phyloP scores from a whole-genome alignment of 2,797 vertebrate genomes.

The Sebastes trivittatus region DNA sequence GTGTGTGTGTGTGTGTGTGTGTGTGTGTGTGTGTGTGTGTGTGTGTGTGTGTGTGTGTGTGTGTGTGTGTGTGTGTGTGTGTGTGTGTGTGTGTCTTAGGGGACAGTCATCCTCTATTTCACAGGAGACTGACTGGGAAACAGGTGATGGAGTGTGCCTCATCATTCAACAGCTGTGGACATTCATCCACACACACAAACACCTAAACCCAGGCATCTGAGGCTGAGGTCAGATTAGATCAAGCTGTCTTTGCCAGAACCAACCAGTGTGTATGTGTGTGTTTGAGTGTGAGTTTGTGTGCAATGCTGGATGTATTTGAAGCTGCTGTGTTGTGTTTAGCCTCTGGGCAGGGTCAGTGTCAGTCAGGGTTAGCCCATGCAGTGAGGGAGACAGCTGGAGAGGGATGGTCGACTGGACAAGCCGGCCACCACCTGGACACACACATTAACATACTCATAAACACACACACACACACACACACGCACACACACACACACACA shows the following conservation, averaged over 20 bases:
- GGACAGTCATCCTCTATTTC: slow-evolving; percentile 34
- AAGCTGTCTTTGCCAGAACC: slow-evolving; percentile 44
- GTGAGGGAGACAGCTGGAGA: slow-evolving; percentile 59
- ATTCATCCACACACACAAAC: slow-evolving; percentile 30
- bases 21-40: too few relatives aligned
- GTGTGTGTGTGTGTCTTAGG: too few relatives aligned
- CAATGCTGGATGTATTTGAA: slow-evolving; percentile 20
- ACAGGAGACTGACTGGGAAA: slow-evolving; percentile 41
- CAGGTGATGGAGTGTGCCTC: slow-evolving; percentile 61
- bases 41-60: too few relatives aligned
- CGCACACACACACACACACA: neutral
- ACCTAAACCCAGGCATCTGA: slow-evolving; percentile 30
- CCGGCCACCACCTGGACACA: slow-evolving; percentile 53
- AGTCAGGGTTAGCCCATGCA: slow-evolving; percentile 49
- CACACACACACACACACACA: slow-evolving; percentile 7
- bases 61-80: too few relatives aligned
- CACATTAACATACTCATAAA: slow-evolving; percentile 7
- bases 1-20: neutral
- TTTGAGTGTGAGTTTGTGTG: neutral
- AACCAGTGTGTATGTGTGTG: neutral
- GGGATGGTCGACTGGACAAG: slow-evolving; percentile 57
- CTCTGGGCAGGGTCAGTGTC: slow-evolving; percentile 53
- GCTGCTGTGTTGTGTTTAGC: slow-evolving; percentile 46
- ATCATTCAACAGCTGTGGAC: slow-evolving; percentile 61
- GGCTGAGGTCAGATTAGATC: slow-evolving; percentile 57